Base-by-base conservation (phyloP, 2,888 invertebrate genomes). In the Serripes groenlandicus region DNA sequence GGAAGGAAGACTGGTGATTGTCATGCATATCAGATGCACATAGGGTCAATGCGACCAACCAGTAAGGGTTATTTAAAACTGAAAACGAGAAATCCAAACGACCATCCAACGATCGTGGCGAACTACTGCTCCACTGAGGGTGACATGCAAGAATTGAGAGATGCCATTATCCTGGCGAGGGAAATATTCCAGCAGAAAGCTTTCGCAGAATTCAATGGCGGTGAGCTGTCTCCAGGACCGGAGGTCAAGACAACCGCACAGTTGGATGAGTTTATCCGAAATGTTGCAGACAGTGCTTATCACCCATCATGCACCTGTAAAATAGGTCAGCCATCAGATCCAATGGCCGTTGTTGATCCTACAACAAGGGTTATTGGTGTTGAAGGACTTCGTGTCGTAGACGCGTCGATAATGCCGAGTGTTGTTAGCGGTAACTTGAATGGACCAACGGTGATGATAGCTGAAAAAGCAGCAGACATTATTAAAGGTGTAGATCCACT, bases 81-180 rank as follows among this genome's bases (percentile, higher is more conserved):
- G 30, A 96, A 96, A 75, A 97, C 97, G 80, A 94, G 95, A 0
- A 97, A 98, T 95, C 97, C 98, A 0, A 95, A 96, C 32, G 96
- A 97, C 73, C 96, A 97, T 94, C 98, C 98, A 0, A 93, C 97
- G 35, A 98, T 99, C 94, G 96, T 99, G 94, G 97, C 99, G 1
- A 98, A 98, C 92, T 99, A 99, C 94, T 97, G 98, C 81, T 94
- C 96, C 52, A 94, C 96, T 3, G 92, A 95, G 0, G 94, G 95
- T 62, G 97, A 98, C 92, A 93, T 97, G 18, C 71, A 85, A 49
- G 94, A 94, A 49, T 90, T 94, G 88, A 77, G 93, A 35, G 87
- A 88, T 23, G 81, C 89, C 56, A 81, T 95, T 26, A 89, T 86
- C 52, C 88, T 93, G 21, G 85, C 93, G 0, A 79, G 94, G 52